Base-by-base conservation (phyloP, 2,888 invertebrate species). In the Euphydryas editha region DNA sequence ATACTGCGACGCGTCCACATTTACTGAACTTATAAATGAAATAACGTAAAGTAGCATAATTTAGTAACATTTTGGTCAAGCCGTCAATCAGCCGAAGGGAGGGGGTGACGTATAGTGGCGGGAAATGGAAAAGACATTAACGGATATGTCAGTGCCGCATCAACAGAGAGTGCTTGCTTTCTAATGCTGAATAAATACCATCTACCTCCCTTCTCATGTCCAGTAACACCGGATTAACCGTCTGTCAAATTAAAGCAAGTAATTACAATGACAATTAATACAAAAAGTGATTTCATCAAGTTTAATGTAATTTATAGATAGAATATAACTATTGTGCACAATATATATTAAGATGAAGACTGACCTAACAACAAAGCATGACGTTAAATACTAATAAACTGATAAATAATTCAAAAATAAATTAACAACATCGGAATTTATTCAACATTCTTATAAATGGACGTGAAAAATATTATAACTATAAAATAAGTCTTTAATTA, bases 91-190 rank as follows among this genome's bases (percentile, higher is more conserved):
- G 71, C 75, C 75, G 73, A 62, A 77, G 80, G 80, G 80, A 72
- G 79, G 77, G 78, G 76, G 72, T 21, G 49, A 44, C 42, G 79
- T 78, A 80, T 81, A 84, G 85, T 83, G 81, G 78, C 79, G 83
- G 87, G 88, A 88, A 91, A 92, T 92, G 92, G 92, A 89, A 92
- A 90, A 92, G 90, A 91, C 92, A 93, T 93, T 93, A 93, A 87
- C 92, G 91, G 90, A 92, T 91, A 86, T 90, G 91, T 91, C 92
- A 92, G 88, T 82, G 86, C 82, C 88, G 89, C 88, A 87, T 90
- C 90, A 90, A 83, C 85, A 85, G 83, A 84, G 88, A 91, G 90
- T 90, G 90, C 89, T 88, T 86, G 86, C 87, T 86, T 85, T 88
- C 90, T 86, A 87, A 88, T 88, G 87, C 85, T 90, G 89, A 89